These are phyloP conservation scores for Drosophila mimica DNA, from an alignment of 2,888 invertebrate species.

Conservation along the genomic window DNA sequence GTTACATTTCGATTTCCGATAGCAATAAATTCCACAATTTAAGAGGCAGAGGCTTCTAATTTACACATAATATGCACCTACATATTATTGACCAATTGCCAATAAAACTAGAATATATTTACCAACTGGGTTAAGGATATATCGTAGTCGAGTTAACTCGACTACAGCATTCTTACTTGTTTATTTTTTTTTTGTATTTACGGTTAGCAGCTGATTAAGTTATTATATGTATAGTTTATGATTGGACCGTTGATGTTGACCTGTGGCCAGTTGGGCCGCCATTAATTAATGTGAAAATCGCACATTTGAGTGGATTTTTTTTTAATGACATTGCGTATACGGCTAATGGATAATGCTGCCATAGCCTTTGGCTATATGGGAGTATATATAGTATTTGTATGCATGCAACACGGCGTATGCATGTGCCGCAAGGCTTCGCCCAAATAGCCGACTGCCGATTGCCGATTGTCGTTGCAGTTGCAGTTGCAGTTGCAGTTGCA, in stretches of 20 bases:
- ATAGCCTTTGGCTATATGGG: neutral
- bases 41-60: too few species aligned
- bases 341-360: constrained; percentile 22
- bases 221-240: constrained; percentile 58
- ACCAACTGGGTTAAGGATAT: too few species aligned
- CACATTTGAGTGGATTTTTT: constrained; percentile 19
- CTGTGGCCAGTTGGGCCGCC: constrained; percentile 8
- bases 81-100: too few species aligned
- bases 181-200: constrained; percentile 40
- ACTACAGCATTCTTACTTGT: neutral
- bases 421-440: neutral
- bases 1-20: too few species aligned
- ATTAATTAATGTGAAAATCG: constrained; percentile 40
- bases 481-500: constrained; percentile 20
- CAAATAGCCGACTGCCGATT: constrained; percentile 3
- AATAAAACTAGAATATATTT: too few species aligned
- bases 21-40: too few species aligned
- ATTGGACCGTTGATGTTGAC: constrained; percentile 17
- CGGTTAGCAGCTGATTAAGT: constrained; percentile 50
- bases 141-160: too few species aligned
- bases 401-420: too few species aligned
- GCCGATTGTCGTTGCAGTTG: constrained; percentile 10
- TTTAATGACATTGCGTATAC: constrained; percentile 22
- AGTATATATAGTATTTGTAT: too few species aligned
- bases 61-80: too few species aligned